Evolutionary conservation across 2,113 vertebrate species (phyloP), one percentile per base, ranked within the genome.

Genomic region (Hepsetus odoe): DNA sequence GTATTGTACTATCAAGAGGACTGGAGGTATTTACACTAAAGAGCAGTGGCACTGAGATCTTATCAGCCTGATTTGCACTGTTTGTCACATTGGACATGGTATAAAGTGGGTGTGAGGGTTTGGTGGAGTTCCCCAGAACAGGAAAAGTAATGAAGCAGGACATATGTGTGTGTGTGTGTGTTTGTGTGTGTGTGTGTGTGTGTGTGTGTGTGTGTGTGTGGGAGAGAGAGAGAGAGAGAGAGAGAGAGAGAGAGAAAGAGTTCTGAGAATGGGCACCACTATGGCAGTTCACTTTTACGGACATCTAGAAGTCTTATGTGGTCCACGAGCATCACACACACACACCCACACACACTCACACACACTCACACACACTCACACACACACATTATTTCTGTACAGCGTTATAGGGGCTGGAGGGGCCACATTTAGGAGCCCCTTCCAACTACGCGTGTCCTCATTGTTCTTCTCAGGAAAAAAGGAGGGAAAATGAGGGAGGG

Each of bases 81-180:
- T 79, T 72, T 75, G 51, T 79, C 81, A 72, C 51, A 65, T 62
- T 75, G 56, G 33, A 78, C 72, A 69, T 65, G 46, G 56, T 56
- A 20, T 59, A 55, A 56, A 74, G 51, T 56, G 61, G 5, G 67
- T 56, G 65, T 79, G 58, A 65, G 46, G 44, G 40, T 79, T 74
- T 79, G 81, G 81, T 79, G 81, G 81, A 83, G 72, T 79, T 83
- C 81, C 76, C 81, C 81, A 59, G 62, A 55, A 71, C 26, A 42
- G 40, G 51, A 53, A 65, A 49, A 64, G 68, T 42, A 49, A 53
- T 59, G 30, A 67, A 71, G 30, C 38, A 53, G 66, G 56, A 79
- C 22, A 20, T 40, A 62, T 53, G 11, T 68, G 68, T 66, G 74
- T 58, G 24, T 40, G 42, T 69, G 70, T 66, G n/a, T 71, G 64